Evolutionary conservation across 2,888 invertebrate species (phyloP).

Genomic region (Syritta pipiens): DNA sequence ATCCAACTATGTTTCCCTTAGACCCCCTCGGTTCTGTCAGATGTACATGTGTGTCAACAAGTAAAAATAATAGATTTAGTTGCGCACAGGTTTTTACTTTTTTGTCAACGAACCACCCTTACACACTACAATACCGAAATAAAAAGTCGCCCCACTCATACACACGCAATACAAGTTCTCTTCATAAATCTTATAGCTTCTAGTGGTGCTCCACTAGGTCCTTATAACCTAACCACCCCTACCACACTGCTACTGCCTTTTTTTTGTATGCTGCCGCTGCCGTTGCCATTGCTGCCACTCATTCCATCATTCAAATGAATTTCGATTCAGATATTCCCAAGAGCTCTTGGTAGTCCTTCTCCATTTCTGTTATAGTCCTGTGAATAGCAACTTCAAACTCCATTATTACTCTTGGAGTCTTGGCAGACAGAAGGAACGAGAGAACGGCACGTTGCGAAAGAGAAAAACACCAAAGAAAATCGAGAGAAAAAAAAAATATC

Average conservation of each 20-base stretch:
- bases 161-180: neutral
- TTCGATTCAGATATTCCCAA: conserved; percentile 65
- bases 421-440: conserved; percentile 46
- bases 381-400: conserved; percentile 62
- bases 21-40: too few species aligned
- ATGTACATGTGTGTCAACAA: too few species aligned
- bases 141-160: neutral
- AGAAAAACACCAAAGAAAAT: neutral
- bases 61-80: too few species aligned
- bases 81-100: too few species aligned
- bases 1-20: too few species aligned
- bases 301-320: conserved; percentile 59
- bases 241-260: neutral
- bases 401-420: conserved; percentile 67
- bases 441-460: neutral
- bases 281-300: conserved; percentile 28
- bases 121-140: neutral
- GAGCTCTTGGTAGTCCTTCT: conserved; percentile 33
- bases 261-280: neutral
- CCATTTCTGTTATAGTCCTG: conserved; percentile 11
- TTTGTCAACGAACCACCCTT: too few species aligned
- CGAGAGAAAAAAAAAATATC: conserved; percentile 40
- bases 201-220: conserved; percentile 45
- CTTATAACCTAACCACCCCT: neutral
- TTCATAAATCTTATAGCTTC: conserved; percentile 26